Conservation (phyloP, 1,140 invertebrate species). For the Oreohelix idahoensis region DNA sequence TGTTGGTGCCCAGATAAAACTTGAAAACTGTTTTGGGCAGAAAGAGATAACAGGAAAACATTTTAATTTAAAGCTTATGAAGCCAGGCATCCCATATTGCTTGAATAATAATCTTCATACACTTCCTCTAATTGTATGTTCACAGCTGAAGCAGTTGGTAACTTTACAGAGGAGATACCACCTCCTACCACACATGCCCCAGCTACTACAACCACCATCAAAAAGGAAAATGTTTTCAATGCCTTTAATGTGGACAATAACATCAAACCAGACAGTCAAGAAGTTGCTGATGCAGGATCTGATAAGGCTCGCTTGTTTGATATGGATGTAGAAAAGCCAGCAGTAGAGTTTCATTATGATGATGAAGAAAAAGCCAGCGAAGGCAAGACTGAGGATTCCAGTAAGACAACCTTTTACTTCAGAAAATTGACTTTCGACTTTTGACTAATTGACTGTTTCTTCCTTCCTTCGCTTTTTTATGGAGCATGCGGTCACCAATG, state of each 20-base stretch:
- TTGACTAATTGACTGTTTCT: too few species aligned
- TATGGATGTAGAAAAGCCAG: neutral
- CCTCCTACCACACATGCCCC: constrained; percentile 63
- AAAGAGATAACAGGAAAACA: too few species aligned
- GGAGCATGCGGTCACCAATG: too few species aligned
- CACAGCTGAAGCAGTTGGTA: constrained; percentile 75
- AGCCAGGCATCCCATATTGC: too few species aligned
- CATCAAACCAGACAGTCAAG: neutral
- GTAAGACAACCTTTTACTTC: constrained; percentile 4
- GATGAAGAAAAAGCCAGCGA: constrained; percentile 2
- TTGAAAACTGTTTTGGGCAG: too few species aligned
- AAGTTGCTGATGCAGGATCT: neutral
- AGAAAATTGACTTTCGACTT: neutral
- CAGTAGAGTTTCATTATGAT: neutral
- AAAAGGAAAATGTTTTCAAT: constrained; percentile 19
- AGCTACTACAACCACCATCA: constrained; percentile 41
- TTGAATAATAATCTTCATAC: too few species aligned
- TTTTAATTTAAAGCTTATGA: too few species aligned
- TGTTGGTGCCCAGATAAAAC: too few species aligned
- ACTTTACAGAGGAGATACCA: constrained; percentile 78
- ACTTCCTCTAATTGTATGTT: neutral
- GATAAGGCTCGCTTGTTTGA: constrained; percentile 15
- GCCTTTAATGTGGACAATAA: constrained; percentile 25
- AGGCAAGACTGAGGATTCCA: neutral
- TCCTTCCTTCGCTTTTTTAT: too few species aligned